Evolutionary conservation across 1,140 invertebrate species (phyloP).

Genomic region (Pachypeltis micranthus): DNA sequence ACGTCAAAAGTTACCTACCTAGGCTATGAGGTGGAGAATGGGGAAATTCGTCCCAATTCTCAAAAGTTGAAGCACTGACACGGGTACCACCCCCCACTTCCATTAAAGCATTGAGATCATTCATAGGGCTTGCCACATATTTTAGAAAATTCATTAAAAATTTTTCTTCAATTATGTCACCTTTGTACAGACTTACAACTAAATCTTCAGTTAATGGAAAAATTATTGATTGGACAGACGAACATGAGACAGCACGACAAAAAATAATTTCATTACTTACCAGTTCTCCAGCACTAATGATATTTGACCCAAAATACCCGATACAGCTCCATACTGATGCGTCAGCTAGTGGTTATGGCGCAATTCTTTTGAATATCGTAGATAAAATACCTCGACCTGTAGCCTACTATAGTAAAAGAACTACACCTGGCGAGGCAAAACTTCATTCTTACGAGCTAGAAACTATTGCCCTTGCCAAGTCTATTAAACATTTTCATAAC

Average conservation of each 20-base stretch:
- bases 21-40: conserved; percentile 26
- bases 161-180: conserved; percentile 27
- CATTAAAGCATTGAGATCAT: conserved; percentile 27
- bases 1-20: conserved; percentile 28
- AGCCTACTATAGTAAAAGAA: not conserved
- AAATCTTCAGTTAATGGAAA: not conserved
- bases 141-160: conserved; percentile 30
- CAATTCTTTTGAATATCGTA: conserved; percentile 17
- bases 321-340: conserved; percentile 31
- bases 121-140: conserved; percentile 29
- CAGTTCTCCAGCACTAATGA: conserved; percentile 28
- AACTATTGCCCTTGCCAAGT: not conserved
- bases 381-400: conserved; percentile 25
- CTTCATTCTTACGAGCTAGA: not conserved
- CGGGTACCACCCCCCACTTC: conserved; percentile 25
- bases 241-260: conserved; percentile 1
- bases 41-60: conserved; percentile 24
- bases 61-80: conserved; percentile 22
- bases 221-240: not conserved
- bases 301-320: conserved; percentile 30
- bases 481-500: not conserved
- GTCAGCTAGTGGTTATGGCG: conserved; percentile 21
- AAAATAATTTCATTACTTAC: conserved; percentile 17
- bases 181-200: conserved; percentile 21
- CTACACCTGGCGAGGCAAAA: not conserved